Conservation (phyloP, 1,140 invertebrate genomes). For the Drosophila neocordata region DNA sequence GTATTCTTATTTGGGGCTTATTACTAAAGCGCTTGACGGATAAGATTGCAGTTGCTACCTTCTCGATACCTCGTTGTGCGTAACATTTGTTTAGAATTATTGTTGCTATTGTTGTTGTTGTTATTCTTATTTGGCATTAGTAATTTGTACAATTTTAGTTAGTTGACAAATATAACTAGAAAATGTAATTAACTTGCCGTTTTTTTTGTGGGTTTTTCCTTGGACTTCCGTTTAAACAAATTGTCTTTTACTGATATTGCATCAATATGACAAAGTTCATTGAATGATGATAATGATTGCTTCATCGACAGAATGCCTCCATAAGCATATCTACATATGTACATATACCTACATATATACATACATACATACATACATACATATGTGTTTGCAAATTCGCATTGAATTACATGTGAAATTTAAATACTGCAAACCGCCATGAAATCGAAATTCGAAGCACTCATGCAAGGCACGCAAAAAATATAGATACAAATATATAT, state of each 20-base stretch:
- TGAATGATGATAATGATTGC: constrained; percentile 50
- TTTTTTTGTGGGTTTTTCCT: not conserved
- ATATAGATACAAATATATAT: constrained; percentile 7
- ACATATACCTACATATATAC: not conserved
- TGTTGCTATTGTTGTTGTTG: too few relatives aligned
- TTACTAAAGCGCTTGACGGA: constrained; percentile 39
- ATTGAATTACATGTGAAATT: constrained; percentile 55
- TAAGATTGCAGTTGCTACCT: constrained; percentile 48
- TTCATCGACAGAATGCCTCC: constrained; percentile 21
- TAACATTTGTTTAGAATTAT: too few relatives aligned
- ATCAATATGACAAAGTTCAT: constrained; percentile 52
- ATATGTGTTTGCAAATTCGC: constrained; percentile 17
- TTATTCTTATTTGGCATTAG: constrained; percentile 40
- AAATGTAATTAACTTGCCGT: constrained; percentile 5
- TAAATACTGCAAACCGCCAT: constrained; percentile 64
- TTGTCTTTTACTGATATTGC: constrained; percentile 3
- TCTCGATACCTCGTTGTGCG: constrained; percentile 30
- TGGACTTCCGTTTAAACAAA: constrained; percentile 1
- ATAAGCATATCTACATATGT: not conserved
- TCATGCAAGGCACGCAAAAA: constrained; percentile 59
- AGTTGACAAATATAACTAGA: constrained; percentile 45
- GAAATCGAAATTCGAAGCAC: constrained; percentile 59
- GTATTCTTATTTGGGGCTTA: constrained; percentile 27
- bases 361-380: not conserved
- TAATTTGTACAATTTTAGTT: constrained; percentile 68